phyloP scores from a whole-genome alignment of 2,113 vertebrate genomes.

The Callithrix jacchus region DNA sequence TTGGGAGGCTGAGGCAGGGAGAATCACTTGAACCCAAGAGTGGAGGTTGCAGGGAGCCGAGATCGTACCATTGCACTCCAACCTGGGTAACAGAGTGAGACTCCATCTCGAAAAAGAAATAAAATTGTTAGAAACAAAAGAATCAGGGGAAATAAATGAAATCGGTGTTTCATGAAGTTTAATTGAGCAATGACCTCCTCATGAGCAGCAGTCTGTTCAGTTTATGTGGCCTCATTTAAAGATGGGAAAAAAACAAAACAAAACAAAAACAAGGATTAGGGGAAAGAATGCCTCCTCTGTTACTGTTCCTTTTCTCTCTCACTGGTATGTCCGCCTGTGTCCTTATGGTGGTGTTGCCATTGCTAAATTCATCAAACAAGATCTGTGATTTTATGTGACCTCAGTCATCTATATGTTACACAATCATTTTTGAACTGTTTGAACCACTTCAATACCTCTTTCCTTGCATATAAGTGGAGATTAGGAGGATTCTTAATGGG shows the following conservation, averaged over 20 bases:
- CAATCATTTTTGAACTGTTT: not conserved
- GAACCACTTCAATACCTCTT: not conserved
- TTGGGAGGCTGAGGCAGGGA: too few species aligned
- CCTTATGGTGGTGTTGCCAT: not conserved
- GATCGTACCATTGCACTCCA: too few species aligned
- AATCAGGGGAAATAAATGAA: conserved; percentile 20
- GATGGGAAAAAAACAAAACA: not conserved
- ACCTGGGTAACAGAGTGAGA: too few species aligned
- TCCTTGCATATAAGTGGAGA: not conserved
- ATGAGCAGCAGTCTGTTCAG: not conserved
- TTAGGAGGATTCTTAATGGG: conserved; percentile 12
- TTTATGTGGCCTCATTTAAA: not conserved
- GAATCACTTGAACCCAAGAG: too few species aligned
- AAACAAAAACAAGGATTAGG: not conserved
- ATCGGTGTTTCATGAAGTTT: not conserved
- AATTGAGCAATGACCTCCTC: conserved; percentile 5
- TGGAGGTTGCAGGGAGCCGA: too few species aligned
- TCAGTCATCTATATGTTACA: not conserved
- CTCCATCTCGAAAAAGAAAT: too few species aligned
- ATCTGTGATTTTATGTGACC: not conserved
- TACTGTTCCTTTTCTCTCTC: not conserved
- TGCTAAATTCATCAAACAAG: not conserved
- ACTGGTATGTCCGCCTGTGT: accelerated
- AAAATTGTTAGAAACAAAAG: not conserved
- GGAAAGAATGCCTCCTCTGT: not conserved